These are phyloP conservation scores for Chaetogeoica ovagalla DNA, from an alignment of 2,888 invertebrate genomes.

Conservation along the genomic window DNA sequence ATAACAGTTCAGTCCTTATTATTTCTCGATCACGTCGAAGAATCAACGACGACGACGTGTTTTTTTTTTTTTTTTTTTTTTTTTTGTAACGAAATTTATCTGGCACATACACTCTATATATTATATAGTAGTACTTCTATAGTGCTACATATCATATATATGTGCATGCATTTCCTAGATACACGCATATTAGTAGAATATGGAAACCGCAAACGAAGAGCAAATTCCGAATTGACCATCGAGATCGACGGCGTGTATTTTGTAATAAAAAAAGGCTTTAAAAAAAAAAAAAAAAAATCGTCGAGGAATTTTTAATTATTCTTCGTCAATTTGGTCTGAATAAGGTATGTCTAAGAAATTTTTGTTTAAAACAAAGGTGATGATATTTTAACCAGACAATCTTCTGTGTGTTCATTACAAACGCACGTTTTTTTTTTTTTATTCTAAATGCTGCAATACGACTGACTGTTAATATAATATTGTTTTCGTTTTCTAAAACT, in stretches of 20 bases:
- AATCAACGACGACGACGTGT: too few species aligned
- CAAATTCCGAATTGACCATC: constrained; percentile 25
- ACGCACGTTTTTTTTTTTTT: too few species aligned
- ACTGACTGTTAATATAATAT: too few species aligned
- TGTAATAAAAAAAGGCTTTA: constrained; percentile 24
- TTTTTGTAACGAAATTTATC: neutral
- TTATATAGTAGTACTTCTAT: neutral
- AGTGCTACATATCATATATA: neutral
- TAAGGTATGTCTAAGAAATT: constrained; percentile 34
- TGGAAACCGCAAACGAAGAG: constrained; percentile 15
- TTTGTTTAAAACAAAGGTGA: neutral
- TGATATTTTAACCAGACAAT: too few species aligned
- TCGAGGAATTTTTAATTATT: constrained; percentile 19
- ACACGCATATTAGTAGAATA: neutral
- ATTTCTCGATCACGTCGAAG: too few species aligned
- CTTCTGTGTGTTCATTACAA: too few species aligned
- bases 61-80: too few species aligned
- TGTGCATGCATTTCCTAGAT: neutral
- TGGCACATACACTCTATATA: neutral
- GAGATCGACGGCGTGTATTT: constrained; percentile 28
- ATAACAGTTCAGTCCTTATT: too few species aligned
- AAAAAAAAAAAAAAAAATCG: neutral
- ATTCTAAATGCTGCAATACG: too few species aligned
- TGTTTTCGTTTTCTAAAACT: too few species aligned
- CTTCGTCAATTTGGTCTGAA: constrained; percentile 20